A percentile compares a stretch with the other conserved stretches of the same genome.
These are phyloP conservation scores for Cataglyphis cursor DNA, from an alignment of 2,888 invertebrate species.

Conservation along the genomic window DNA sequence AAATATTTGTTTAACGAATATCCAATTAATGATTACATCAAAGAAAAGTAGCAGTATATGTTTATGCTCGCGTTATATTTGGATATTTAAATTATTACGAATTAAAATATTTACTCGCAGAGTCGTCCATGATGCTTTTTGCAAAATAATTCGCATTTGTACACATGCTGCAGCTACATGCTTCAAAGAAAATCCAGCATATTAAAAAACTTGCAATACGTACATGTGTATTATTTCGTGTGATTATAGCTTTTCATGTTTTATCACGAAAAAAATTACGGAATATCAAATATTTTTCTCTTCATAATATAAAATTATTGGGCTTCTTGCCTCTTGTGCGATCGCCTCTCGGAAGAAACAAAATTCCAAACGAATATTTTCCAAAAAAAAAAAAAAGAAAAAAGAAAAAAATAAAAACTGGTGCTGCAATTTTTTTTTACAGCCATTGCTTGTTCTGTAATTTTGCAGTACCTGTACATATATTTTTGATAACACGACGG, in stretches of 20 bases:
- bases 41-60: not conserved
- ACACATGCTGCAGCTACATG: not conserved
- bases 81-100: not conserved
- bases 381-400: not conserved
- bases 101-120: slow-evolving; percentile 8
- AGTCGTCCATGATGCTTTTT: not conserved
- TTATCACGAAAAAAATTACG: not conserved
- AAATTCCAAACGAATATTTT: not conserved
- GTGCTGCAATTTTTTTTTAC: not conserved
- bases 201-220: not conserved
- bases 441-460: not conserved
- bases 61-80: not conserved
- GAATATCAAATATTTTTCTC: slow-evolving; percentile 10
- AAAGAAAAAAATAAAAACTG: not conserved
- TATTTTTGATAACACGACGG: slow-evolving; percentile 27
- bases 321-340: not conserved
- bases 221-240: not conserved
- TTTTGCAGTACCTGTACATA: not conserved
- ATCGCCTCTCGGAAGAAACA: not conserved
- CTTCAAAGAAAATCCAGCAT: not conserved
- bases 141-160: not conserved
- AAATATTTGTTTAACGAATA: slow-evolving; percentile 42
- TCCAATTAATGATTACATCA: slow-evolving; percentile 19
- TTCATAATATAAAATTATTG: not conserved
- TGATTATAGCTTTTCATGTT: not conserved